Conservation (phyloP, 2,888 invertebrate genomes). For the Rhyacophila evoluta region DNA sequence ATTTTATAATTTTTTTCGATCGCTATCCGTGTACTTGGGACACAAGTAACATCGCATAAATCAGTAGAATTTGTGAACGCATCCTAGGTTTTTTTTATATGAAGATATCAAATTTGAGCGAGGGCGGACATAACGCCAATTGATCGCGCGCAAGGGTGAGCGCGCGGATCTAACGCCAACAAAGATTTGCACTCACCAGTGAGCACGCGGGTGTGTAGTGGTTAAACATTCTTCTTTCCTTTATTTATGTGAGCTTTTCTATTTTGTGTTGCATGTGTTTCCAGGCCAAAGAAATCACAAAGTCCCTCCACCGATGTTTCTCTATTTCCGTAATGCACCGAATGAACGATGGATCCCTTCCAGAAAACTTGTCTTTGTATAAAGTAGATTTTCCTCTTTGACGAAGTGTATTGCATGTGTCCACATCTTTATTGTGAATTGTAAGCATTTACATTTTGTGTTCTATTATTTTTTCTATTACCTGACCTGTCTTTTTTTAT, state of each 20-base stretch:
- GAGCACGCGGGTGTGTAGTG: slow-evolving; percentile 55
- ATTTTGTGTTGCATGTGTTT: slow-evolving; percentile 51
- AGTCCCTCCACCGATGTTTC: slow-evolving; percentile 52
- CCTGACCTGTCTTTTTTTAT: too few relatives aligned
- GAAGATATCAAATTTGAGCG: too few relatives aligned
- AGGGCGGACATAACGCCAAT: too few relatives aligned
- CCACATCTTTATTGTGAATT: slow-evolving; percentile 32
- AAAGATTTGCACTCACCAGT: too few relatives aligned
- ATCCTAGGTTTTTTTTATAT: too few relatives aligned
- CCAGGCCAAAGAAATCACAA: slow-evolving; percentile 51
- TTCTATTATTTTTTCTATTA: slow-evolving; percentile 40
- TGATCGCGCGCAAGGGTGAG: too few relatives aligned
- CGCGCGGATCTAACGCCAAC: too few relatives aligned
- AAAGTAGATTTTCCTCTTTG: slow-evolving; percentile 22
- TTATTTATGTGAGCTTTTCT: slow-evolving; percentile 41
- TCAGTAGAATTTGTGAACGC: too few relatives aligned
- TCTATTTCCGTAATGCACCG: slow-evolving; percentile 48
- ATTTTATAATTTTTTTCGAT: too few relatives aligned
- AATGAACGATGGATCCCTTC: slow-evolving; percentile 42
- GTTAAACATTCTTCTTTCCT: slow-evolving; percentile 48
- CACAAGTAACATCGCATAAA: too few relatives aligned
- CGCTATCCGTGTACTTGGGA: too few relatives aligned
- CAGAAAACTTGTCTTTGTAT: slow-evolving; percentile 39
- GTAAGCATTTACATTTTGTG: slow-evolving; percentile 51
- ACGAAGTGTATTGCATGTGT: slow-evolving; percentile 29